phyloP scores from a whole-genome alignment of 2,797 vertebrate species.

The Toxotes lorentzi region DNA sequence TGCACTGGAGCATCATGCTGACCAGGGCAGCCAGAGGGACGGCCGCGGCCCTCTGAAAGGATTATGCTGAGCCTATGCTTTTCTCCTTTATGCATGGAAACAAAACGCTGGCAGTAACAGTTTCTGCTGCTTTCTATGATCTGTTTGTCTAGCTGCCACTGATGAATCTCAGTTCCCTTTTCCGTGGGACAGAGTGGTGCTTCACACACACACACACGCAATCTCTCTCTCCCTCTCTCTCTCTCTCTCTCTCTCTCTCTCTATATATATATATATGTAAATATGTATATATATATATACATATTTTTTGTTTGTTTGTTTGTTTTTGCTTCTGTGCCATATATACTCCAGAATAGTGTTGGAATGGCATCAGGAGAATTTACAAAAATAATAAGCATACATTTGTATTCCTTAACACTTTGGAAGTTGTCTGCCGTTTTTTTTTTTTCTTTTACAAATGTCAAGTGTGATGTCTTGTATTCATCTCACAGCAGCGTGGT shows the following conservation, averaged over 20 bases:
- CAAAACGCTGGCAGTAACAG: conserved; percentile 82
- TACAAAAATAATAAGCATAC: background rate
- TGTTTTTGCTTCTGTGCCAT: background rate
- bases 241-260: too few species aligned
- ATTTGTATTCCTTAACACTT: background rate
- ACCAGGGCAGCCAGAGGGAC: conserved; percentile 72
- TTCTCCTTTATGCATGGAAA: conserved; percentile 74
- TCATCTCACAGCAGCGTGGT: background rate
- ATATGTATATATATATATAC: background rate
- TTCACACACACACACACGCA: too few species aligned
- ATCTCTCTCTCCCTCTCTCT: too few species aligned
- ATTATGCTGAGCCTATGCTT: conserved; percentile 84
- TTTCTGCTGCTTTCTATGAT: conserved; percentile 83
- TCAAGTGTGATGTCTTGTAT: background rate
- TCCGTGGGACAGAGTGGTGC: conserved; percentile 2
- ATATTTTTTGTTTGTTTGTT: too few species aligned
- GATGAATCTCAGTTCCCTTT: conserved; percentile 51
- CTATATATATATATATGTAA: background rate
- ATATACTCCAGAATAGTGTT: background rate
- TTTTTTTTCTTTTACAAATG: conserved; percentile 3
- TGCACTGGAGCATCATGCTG: conserved; percentile 83
- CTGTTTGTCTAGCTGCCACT: conserved; percentile 70
- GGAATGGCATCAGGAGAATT: background rate
- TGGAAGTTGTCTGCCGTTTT: background rate
- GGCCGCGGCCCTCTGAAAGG: conserved; percentile 77